Evolutionary conservation across 1,140 invertebrate genomes (phyloP).

Genomic region (Hycleus cichorii): DNA sequence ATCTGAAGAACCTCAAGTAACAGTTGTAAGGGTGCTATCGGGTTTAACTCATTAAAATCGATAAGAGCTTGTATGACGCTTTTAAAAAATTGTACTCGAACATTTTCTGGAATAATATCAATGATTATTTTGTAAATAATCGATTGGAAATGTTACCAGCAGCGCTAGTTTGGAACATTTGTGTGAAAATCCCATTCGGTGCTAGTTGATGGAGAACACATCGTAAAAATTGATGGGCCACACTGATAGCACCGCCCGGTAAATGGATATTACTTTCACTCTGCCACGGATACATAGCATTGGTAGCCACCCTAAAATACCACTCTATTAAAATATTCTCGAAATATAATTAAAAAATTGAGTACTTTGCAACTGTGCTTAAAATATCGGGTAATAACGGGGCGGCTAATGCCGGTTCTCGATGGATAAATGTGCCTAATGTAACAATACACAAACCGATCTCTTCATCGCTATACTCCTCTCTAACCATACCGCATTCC

Average conservation of each 20-base stretch:
- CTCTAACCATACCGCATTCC: constrained; percentile 74
- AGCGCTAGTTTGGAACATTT: constrained; percentile 88
- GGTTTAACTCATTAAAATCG: constrained; percentile 96
- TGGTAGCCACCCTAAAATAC: constrained; percentile 56
- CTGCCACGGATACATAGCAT: constrained; percentile 84
- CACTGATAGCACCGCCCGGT: constrained; percentile 82
- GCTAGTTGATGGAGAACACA: constrained; percentile 94
- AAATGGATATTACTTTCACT: constrained; percentile 78
- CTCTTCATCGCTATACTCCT: constrained; percentile 96
- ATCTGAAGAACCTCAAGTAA: constrained; percentile 68
- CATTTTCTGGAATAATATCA: constrained; percentile 48
- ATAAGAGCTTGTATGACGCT: constrained; percentile 85
- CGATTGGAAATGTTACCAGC: constrained; percentile 50
- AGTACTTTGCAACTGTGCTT: constrained; percentile 74
- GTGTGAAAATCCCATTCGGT: constrained; percentile 91
- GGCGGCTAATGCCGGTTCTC: constrained; percentile 89
- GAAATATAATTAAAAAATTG: neutral
- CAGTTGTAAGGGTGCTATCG: constrained; percentile 85
- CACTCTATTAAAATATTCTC: neutral
- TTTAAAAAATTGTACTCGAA: constrained; percentile 78
- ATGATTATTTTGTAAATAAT: constrained; percentile 12
- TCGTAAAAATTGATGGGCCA: constrained; percentile 93
- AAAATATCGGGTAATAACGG: constrained; percentile 88
- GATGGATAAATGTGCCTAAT: constrained; percentile 90
- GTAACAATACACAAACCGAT: constrained; percentile 90